Conservation (phyloP, 92 coral and sea anemone species). For the Palythoa heliodiscus region DNA sequence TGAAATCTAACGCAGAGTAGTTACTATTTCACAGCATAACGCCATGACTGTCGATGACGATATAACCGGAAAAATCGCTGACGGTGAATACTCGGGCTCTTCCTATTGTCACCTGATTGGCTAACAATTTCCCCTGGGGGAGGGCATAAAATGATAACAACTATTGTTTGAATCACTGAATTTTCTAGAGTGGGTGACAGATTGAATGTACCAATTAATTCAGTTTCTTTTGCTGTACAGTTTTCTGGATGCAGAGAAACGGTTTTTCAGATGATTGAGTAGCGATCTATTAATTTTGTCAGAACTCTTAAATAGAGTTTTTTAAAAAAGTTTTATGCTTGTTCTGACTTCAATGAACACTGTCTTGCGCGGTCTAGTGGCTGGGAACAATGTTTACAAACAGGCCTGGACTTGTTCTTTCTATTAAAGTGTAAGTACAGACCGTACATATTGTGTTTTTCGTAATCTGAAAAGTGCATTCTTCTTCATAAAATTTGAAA, state of each 20-base stretch:
- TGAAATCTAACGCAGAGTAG: constrained; percentile 6
- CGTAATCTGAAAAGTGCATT: not conserved
- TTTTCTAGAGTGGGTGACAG: constrained; percentile 15
- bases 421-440: not conserved
- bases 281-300: not conserved
- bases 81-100: constrained; percentile 43
- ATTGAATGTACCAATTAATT: not conserved
- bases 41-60: constrained; percentile 50
- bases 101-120: constrained; percentile 44
- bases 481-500: not conserved
- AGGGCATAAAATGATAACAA: constrained; percentile 34
- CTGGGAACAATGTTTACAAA: constrained; percentile 39
- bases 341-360: not conserved
- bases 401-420: constrained; percentile 37
- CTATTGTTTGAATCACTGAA: not conserved
- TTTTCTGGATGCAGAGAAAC: not conserved
- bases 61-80: constrained; percentile 52
- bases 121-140: constrained; percentile 29
- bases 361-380: constrained; percentile 5
- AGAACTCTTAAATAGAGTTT: not conserved
- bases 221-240: not conserved
- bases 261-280: not conserved
- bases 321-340: not conserved
- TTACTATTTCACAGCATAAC: constrained; percentile 42
- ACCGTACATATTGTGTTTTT: not conserved